Conservation (phyloP, 2,888 invertebrate genomes). For the Drosophila tripunctata region DNA sequence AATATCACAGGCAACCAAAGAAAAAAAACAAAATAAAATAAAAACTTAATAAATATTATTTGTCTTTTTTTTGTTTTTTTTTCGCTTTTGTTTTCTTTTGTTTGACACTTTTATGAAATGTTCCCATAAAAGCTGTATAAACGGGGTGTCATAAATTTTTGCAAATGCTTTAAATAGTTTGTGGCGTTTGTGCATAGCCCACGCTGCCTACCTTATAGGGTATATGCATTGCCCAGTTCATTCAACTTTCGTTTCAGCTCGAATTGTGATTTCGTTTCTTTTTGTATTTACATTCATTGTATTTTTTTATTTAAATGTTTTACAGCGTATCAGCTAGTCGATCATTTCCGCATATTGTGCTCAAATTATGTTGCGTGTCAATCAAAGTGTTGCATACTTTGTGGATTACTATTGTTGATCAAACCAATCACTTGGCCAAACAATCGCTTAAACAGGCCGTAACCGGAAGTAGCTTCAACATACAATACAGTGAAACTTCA, state of each 20-base stretch:
- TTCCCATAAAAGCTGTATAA: slow-evolving; percentile 11
- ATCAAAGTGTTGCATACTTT: slow-evolving; percentile 19
- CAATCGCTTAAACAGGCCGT: not conserved
- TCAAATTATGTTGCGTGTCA: not conserved
- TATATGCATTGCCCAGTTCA: not conserved
- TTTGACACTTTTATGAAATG: slow-evolving; percentile 22
- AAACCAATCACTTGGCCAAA: not conserved
- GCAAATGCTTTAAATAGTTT: slow-evolving; percentile 15
- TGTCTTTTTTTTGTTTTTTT: slow-evolving; percentile 7
- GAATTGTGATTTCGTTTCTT: too few species aligned
- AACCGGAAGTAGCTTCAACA: slow-evolving; percentile 3
- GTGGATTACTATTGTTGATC: not conserved
- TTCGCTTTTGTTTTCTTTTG: slow-evolving; percentile 29
- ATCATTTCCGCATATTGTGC: not conserved
- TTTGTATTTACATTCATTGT: not conserved
- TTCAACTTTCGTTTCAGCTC: not conserved
- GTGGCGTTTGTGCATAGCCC: not conserved
- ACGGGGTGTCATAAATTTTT: slow-evolving; percentile 17
- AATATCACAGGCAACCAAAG: slow-evolving; percentile 1
- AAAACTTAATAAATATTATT: slow-evolving; percentile 18
- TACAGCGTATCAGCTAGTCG: slow-evolving; percentile 4
- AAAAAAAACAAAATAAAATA: slow-evolving; percentile 2
- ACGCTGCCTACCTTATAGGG: not conserved
- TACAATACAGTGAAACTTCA: not conserved
- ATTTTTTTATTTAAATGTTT: not conserved